phyloP scores from a whole-genome alignment of 2,888 invertebrate species.

The Amphipoea lucens region DNA sequence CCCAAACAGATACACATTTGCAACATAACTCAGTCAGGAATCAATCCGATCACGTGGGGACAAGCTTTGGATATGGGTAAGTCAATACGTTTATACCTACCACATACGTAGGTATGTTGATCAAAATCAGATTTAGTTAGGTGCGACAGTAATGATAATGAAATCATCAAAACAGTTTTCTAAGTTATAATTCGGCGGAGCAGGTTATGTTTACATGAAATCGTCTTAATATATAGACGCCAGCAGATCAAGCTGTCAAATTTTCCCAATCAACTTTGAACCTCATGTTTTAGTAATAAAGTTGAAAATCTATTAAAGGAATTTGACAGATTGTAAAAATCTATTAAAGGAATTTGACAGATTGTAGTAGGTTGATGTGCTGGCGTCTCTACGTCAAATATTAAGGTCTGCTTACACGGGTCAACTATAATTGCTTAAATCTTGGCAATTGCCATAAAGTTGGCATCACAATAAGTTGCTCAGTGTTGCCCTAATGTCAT shows the following conservation, averaged over 20 bases:
- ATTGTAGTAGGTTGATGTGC: too few relatives aligned
- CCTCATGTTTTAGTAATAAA: too few relatives aligned
- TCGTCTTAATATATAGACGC: too few relatives aligned
- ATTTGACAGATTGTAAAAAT: too few relatives aligned
- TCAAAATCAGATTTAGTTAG: background rate
- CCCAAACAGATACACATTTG: constrained; percentile 90
- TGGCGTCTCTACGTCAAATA: background rate
- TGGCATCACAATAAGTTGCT: background rate
- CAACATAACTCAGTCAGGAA: constrained; percentile 94
- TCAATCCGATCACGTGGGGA: constrained; percentile 96
- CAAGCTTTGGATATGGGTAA: constrained; percentile 93
- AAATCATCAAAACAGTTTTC: background rate
- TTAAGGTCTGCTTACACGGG: background rate
- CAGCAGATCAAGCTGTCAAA: too few relatives aligned
- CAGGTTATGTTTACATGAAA: background rate
- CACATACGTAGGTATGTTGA: background rate
- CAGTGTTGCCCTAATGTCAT: background rate
- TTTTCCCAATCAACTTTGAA: too few relatives aligned
- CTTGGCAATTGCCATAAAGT: background rate
- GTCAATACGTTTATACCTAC: constrained; percentile 34
- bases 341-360: too few relatives aligned
- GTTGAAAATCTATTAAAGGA: too few relatives aligned
- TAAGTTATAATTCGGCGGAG: background rate
- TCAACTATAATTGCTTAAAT: background rate
- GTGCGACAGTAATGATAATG: background rate